A percentile compares a stretch with the other conserved stretches of the same genome.
These are phyloP conservation scores for Zapornia atra DNA, from an alignment of 2,113 vertebrate genomes.

Conservation along the genomic window DNA sequence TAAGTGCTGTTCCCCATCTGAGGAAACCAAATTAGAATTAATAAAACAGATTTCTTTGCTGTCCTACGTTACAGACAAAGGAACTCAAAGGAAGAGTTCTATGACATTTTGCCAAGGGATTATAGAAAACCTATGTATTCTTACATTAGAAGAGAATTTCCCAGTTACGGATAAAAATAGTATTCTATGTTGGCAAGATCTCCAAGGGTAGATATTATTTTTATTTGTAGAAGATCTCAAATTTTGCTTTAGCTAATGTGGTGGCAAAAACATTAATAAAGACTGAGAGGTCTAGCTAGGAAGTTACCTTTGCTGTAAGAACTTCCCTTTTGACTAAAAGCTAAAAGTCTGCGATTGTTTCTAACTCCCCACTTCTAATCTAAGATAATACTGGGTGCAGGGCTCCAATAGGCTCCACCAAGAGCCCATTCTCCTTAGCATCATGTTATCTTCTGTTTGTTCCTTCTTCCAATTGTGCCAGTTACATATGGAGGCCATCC, in stretches of 20 bases:
- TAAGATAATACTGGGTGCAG: not conserved
- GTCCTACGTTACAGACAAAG: not conserved
- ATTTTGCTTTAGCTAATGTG: not conserved
- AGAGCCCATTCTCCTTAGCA: not conserved
- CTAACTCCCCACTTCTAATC: not conserved
- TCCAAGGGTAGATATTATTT: not conserved
- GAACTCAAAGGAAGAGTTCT: accelerated
- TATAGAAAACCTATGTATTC: not conserved
- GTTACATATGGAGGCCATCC: not conserved
- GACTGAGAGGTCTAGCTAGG: not conserved
- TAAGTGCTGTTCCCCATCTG: not conserved
- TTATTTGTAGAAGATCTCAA: not conserved
- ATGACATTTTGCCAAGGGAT: not conserved
- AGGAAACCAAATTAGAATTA: not conserved
- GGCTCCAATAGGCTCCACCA: not conserved
- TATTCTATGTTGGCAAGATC: not conserved
- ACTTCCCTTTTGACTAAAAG: not conserved
- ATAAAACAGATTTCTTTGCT: not conserved
- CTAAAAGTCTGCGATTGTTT: not conserved
- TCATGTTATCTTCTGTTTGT: not conserved
- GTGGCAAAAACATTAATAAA: not conserved
- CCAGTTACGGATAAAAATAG: not conserved
- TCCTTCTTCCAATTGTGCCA: not conserved
- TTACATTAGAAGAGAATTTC: not conserved
- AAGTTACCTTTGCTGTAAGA: not conserved